These are phyloP conservation scores for Carapus acus DNA, from an alignment of 2,797 vertebrate species.

Conservation along the genomic window DNA sequence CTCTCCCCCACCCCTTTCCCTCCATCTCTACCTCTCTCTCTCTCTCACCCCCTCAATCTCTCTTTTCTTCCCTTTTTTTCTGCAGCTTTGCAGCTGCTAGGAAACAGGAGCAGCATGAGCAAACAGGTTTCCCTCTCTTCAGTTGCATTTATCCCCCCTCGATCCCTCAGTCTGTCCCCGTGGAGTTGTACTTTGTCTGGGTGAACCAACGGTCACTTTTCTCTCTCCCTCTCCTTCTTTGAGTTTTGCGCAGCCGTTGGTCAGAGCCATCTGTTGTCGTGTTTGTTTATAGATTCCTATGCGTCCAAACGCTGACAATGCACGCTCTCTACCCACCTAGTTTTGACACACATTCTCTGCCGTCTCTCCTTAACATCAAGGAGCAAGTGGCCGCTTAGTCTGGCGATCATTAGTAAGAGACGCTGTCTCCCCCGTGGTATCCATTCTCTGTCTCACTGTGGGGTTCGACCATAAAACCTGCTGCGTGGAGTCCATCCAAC, in stretches of 20 bases:
- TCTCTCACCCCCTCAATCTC: conserved; percentile 1
- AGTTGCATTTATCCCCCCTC: conserved; percentile 38
- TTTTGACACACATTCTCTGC: conserved; percentile 20
- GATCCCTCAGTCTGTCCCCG: conserved; percentile 29
- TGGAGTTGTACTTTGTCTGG: conserved; percentile 18
- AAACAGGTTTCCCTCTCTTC: conserved; percentile 60
- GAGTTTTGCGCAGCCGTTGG: conserved; percentile 14
- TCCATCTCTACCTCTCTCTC: too few species aligned
- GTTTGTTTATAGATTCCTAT: conserved; percentile 34
- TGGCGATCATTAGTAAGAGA: neutral
- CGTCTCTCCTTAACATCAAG: conserved; percentile 17
- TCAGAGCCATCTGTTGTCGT: conserved; percentile 18
- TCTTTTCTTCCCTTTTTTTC: conserved; percentile 22
- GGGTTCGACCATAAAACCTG: neutral
- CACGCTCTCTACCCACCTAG: too few species aligned
- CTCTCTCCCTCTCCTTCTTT: too few species aligned
- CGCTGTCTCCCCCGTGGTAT: conserved; percentile 9
- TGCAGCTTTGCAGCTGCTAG: conserved; percentile 65
- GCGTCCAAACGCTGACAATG: conserved; percentile 27
- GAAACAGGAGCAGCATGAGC: conserved; percentile 62
- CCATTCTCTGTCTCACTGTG: neutral
- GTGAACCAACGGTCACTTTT: conserved; percentile 31
- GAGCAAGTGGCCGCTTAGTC: conserved; percentile 9
- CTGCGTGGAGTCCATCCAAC: neutral
- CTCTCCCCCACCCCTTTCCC: too few species aligned